phyloP scores from a whole-genome alignment of 2,797 vertebrate species.

The Falco concolor region DNA sequence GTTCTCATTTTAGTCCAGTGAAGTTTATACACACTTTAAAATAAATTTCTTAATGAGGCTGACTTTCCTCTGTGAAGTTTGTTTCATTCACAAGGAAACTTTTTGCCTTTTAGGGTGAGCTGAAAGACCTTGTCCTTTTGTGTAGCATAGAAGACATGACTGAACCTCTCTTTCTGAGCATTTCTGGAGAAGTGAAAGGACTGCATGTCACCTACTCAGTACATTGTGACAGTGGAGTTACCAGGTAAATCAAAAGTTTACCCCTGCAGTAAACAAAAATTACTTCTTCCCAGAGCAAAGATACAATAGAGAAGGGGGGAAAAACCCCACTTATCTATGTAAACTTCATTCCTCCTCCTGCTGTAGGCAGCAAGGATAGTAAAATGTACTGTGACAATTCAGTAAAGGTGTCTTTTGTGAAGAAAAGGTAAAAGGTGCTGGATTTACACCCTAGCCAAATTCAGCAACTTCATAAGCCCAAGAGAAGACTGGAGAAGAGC shows the following conservation, averaged over 20 bases:
- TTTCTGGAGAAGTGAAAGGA: conserved; percentile 77
- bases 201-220: conserved; percentile 79
- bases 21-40: background rate
- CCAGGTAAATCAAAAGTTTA: conserved; percentile 25
- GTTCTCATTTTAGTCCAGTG: background rate
- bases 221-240: background rate
- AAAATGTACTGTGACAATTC: background rate
- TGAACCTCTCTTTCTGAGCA: conserved; percentile 78
- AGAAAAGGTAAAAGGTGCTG: background rate
- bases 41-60: background rate
- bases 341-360: background rate
- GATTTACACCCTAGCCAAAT: background rate
- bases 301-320: background rate
- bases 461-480: background rate
- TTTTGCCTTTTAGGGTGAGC: conserved; percentile 73
- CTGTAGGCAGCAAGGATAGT: background rate
- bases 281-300: background rate
- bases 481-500: background rate
- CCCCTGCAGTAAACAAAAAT: background rate
- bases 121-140: conserved; percentile 76
- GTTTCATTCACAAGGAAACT: background rate
- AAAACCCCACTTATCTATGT: background rate
- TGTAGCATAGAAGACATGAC: conserved; percentile 85
- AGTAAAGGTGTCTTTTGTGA: background rate
- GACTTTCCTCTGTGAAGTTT: background rate